Evolutionary conservation across 1,140 invertebrate species (phyloP).

Genomic region (Drosophila kurseongensis): DNA sequence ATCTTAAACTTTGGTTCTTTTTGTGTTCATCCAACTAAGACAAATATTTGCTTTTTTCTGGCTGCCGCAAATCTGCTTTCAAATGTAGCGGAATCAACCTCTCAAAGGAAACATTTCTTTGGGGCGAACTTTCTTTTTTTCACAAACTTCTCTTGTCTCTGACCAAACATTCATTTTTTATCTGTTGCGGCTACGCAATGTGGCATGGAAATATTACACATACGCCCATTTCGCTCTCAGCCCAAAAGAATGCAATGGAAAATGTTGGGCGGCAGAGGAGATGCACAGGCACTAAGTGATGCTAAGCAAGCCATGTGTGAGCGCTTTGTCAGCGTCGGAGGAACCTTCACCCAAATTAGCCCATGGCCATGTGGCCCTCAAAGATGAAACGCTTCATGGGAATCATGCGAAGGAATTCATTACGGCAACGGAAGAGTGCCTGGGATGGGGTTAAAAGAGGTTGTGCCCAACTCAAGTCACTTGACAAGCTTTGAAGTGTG

Average conservation of each 20-base stretch:
- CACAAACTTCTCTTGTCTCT: constrained; percentile 24
- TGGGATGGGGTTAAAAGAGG: constrained; percentile 3
- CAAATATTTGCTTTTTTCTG: constrained; percentile 38
- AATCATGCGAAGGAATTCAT: constrained; percentile 47
- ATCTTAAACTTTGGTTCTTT: not conserved
- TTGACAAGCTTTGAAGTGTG: constrained; percentile 41
- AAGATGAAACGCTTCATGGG: constrained; percentile 50
- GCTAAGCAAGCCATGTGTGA: constrained; percentile 38
- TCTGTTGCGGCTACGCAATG: constrained; percentile 35
- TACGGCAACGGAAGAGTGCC: constrained; percentile 12
- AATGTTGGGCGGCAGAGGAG: not conserved
- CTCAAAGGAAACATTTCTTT: constrained; percentile 29
- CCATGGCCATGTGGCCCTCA: constrained; percentile 43
- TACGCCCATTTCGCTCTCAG: constrained; percentile 37
- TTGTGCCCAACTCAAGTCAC: constrained; percentile 36
- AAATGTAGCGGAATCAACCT: constrained; percentile 44
- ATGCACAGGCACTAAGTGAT: constrained; percentile 16
- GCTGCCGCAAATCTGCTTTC: constrained; percentile 32
- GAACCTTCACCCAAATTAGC: constrained; percentile 52
- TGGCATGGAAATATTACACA: constrained; percentile 51
- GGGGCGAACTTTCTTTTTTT: constrained; percentile 2
- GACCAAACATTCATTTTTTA: constrained; percentile 35
- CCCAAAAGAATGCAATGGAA: constrained; percentile 44
- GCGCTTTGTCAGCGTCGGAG: constrained; percentile 33
- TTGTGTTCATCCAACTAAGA: constrained; percentile 20